A percentile compares a stretch with the other conserved stretches of the same genome.
phyloP scores from a whole-genome alignment of 2,113 vertebrate genomes.

The Capreolus pygargus region DNA sequence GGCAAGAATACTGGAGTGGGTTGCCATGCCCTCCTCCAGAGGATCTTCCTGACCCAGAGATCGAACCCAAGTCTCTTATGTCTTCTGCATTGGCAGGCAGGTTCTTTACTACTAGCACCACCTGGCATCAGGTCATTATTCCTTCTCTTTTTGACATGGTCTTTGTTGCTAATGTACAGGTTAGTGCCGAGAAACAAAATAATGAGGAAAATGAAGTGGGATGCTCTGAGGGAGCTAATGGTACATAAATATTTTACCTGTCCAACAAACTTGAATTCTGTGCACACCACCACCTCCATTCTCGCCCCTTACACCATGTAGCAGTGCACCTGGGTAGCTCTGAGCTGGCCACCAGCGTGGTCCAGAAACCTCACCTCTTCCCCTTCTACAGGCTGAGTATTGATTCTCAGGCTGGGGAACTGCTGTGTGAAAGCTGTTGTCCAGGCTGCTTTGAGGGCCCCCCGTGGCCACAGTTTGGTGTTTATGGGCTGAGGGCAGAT shows the following conservation, averaged over 20 bases:
- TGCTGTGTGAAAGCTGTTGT: not conserved
- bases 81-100: not conserved
- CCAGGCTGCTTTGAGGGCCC: not conserved
- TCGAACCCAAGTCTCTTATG: not conserved
- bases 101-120: not conserved
- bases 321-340: not conserved
- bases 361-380: not conserved
- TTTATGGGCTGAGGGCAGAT: conserved; percentile 8
- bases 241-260: conserved; percentile 58
- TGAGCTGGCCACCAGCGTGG: not conserved
- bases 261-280: conserved; percentile 42
- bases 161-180: conserved; percentile 41
- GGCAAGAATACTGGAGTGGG: not conserved
- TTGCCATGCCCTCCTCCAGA: not conserved
- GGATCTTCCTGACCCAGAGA: not conserved
- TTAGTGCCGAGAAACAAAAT: conserved; percentile 45
- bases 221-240: not conserved
- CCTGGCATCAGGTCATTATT: not conserved
- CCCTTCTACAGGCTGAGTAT: not conserved
- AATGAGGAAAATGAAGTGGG: conserved; percentile 50
- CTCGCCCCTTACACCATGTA: not conserved
- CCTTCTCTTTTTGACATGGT: conserved; percentile 40
- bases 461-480: not conserved
- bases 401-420: not conserved
- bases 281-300: not conserved